Percentiles rank a stretch among this genome's conserved stretches.
phyloP scores from a whole-genome alignment of 2,113 vertebrate species.

The Cardinalis cardinalis region DNA sequence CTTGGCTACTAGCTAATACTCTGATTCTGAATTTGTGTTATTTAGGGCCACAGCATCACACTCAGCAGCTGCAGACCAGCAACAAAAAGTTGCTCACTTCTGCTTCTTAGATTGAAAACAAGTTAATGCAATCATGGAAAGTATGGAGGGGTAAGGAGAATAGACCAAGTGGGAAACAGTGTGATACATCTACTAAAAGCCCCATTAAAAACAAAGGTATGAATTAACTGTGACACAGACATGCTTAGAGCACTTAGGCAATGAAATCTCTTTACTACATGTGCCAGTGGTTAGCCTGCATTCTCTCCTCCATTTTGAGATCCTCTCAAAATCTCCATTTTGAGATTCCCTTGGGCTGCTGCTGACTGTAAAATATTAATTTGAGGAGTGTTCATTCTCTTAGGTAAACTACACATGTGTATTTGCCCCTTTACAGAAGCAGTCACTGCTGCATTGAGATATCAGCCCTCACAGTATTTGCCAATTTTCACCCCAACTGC shows the following conservation, averaged over 20 bases:
- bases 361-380: neutral
- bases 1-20: neutral
- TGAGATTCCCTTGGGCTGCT: neutral
- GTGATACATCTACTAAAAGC: neutral
- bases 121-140: neutral
- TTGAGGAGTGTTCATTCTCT: neutral
- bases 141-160: neutral
- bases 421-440: neutral
- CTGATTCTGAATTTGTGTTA: neutral
- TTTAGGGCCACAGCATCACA: neutral
- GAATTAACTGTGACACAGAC: neutral
- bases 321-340: neutral
- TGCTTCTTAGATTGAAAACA: neutral
- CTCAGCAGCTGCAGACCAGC: neutral
- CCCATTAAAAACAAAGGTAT: neutral
- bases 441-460: rapidly evolving
- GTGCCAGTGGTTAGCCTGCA: neutral
- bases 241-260: neutral
- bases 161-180: neutral
- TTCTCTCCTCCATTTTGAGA: neutral
- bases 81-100: neutral
- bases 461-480: neutral
- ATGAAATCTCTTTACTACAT: neutral
- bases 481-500: neutral
- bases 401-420: neutral